Percentiles rank a stretch among this genome's conserved stretches.
These are phyloP conservation scores for Elachura formosa DNA, from an alignment of 2,113 vertebrate species.

Conservation along the genomic window DNA sequence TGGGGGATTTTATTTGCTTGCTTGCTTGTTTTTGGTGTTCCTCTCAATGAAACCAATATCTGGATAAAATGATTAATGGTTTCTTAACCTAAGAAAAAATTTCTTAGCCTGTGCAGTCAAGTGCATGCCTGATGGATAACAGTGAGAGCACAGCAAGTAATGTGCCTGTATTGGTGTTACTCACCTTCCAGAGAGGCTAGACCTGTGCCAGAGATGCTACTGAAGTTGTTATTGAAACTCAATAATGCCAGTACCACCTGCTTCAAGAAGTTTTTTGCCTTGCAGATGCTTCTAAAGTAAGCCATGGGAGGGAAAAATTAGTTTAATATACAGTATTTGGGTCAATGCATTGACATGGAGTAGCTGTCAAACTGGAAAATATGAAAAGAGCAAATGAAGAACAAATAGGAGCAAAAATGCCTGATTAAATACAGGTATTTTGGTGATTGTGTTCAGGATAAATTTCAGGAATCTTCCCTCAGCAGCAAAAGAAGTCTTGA, in stretches of 20 bases:
- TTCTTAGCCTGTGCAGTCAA: not conserved
- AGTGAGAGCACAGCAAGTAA: not conserved
- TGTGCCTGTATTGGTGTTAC: fast-evolving
- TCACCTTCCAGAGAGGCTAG: not conserved
- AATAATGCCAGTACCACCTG: not conserved
- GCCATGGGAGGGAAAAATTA: not conserved
- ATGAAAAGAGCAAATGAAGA: not conserved
- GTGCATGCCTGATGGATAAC: not conserved
- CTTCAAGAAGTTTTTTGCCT: not conserved
- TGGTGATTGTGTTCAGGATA: not conserved
- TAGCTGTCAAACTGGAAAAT: not conserved
- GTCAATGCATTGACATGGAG: not conserved
- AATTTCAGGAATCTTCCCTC: not conserved
- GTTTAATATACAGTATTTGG: not conserved
- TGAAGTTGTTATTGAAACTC: not conserved
- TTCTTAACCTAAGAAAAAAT: not conserved
- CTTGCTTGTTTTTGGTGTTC: not conserved
- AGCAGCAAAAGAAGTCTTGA: not conserved
- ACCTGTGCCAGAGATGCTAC: not conserved
- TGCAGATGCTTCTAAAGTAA: not conserved
- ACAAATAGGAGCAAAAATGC: not conserved
- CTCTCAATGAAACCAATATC: not conserved
- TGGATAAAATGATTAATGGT: not conserved
- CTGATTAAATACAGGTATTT: not conserved
- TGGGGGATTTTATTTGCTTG: not conserved